Percentiles rank a stretch among this genome's conserved stretches.
These are phyloP conservation scores for Malacoraja senta DNA, from an alignment of 2,797 vertebrate genomes.

Conservation along the genomic window DNA sequence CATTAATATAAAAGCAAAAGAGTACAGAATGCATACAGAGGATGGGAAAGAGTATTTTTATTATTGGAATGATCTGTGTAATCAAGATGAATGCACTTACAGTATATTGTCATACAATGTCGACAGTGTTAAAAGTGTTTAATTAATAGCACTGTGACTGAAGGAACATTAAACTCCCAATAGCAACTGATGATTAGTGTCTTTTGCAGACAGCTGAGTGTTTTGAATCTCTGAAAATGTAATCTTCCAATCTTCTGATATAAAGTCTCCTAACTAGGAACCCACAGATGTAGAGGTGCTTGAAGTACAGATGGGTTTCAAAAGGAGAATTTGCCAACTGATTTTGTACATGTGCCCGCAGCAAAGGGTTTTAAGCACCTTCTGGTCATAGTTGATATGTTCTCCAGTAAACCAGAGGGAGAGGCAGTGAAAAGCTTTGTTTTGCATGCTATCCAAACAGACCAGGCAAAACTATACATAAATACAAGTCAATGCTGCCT, in stretches of 20 bases:
- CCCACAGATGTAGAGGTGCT: neutral
- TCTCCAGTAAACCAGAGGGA: too few relatives aligned
- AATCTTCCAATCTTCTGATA: neutral
- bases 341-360: too few relatives aligned
- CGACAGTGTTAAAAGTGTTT: neutral
- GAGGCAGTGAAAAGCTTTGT: too few relatives aligned
- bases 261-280: neutral
- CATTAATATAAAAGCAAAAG: neutral
- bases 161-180: neutral
- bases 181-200: neutral
- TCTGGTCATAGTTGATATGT: too few relatives aligned
- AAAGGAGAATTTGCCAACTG: too few relatives aligned
- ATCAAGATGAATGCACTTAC: neutral
- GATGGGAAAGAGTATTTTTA: neutral
- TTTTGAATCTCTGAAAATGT: neutral
- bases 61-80: slow-evolving; percentile 4
- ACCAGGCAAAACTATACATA: too few relatives aligned
- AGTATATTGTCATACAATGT: neutral
- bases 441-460: too few relatives aligned
- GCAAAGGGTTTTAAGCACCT: too few relatives aligned
- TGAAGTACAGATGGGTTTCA: neutral
- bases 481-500: too few relatives aligned
- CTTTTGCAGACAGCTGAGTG: neutral
- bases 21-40: neutral
- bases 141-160: neutral